A percentile compares a stretch with the other conserved stretches of the same genome.
These are phyloP conservation scores for Geopemphigus sp. DNA, from an alignment of 1,140 invertebrate species.

Conservation along the genomic window DNA sequence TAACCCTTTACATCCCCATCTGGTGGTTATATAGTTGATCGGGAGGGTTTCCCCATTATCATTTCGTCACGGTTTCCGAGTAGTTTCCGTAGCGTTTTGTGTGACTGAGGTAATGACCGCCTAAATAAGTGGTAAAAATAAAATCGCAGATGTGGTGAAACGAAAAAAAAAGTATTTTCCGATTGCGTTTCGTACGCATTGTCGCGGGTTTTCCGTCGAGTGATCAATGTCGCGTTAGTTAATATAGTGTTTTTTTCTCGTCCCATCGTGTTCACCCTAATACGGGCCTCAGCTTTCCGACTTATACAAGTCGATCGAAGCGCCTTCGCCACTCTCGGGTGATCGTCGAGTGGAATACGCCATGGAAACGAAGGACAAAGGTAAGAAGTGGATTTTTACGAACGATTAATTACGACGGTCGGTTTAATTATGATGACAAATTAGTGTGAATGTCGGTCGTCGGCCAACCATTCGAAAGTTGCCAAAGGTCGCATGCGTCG, in stretches of 20 bases:
- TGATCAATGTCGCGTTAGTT: too few relatives aligned
- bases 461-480: neutral
- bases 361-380: slow-evolving; percentile 17
- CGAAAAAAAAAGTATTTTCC: too few relatives aligned
- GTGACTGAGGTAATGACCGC: too few relatives aligned
- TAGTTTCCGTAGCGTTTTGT: neutral
- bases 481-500: slow-evolving; percentile 3
- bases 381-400: neutral
- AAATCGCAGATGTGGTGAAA: too few relatives aligned
- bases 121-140: too few relatives aligned
- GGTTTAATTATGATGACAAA: too few relatives aligned
- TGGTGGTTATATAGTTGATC: neutral
- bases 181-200: too few relatives aligned
- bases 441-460: neutral
- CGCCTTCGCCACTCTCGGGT: neutral
- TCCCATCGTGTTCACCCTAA: neutral
- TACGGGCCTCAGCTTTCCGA: neutral
- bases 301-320: neutral
- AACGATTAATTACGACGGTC: too few relatives aligned
- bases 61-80: neutral
- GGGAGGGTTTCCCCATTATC: slow-evolving; percentile 41
- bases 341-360: neutral
- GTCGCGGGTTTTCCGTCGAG: too few relatives aligned
- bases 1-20: slow-evolving; percentile 14
- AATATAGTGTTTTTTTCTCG: too few relatives aligned